phyloP scores from a whole-genome alignment of 2,113 vertebrate species.

The Phalacrocorax pelagicus region DNA sequence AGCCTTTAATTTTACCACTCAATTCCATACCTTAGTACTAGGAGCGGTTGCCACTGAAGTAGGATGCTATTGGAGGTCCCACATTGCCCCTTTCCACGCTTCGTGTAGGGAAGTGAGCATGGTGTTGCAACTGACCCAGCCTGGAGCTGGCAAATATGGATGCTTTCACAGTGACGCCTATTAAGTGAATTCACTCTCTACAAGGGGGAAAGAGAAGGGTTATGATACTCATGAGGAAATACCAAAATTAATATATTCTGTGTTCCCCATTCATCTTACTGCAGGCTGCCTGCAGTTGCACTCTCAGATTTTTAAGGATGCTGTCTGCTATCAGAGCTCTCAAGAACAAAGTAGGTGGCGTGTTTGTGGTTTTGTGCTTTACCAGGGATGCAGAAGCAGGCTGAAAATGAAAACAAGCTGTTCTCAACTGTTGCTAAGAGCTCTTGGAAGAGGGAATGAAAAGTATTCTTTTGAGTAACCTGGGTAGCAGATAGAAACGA shows the following conservation, averaged over 20 bases:
- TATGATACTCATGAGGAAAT: background rate
- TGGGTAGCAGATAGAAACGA: background rate
- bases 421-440: background rate
- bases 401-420: background rate
- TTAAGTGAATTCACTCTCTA: background rate
- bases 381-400: background rate
- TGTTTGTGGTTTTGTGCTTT: background rate
- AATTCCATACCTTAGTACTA: rapidly evolving
- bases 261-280: background rate
- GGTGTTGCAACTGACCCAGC: background rate
- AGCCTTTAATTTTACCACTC: background rate
- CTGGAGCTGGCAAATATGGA: background rate
- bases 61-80: background rate
- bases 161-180: background rate
- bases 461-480: background rate
- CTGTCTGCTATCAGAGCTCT: background rate
- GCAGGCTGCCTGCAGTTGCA: background rate
- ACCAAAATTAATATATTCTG: background rate
- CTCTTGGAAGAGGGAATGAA: background rate
- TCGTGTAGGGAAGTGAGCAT: background rate
- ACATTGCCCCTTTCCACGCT: background rate
- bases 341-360: background rate
- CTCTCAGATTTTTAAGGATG: background rate
- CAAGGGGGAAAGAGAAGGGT: background rate
- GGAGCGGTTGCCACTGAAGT: background rate